Conservation (phyloP, 2,888 invertebrate genomes). For the Choreutis nemorana region DNA sequence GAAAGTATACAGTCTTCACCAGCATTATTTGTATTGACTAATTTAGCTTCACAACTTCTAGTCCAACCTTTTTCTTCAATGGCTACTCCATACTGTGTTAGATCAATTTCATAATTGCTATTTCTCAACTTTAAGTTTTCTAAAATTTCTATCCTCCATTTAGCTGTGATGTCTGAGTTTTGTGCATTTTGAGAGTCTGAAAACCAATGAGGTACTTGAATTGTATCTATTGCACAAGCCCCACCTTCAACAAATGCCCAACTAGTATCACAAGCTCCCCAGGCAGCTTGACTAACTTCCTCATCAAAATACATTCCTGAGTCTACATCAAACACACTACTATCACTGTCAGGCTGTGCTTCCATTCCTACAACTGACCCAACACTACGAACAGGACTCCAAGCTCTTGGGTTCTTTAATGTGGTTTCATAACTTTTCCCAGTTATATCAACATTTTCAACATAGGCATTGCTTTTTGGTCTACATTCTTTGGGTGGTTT, state of each 20-base stretch:
- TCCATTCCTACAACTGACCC: slow-evolving; percentile 86
- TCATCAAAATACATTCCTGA: slow-evolving; percentile 84
- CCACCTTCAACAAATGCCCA: slow-evolving; percentile 86
- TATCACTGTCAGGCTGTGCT: slow-evolving; percentile 86
- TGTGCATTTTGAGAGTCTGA: slow-evolving; percentile 66
- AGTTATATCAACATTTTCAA: slow-evolving; percentile 61
- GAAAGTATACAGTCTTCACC: slow-evolving; percentile 82
- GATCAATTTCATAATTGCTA: slow-evolving; percentile 49
- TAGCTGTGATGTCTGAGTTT: slow-evolving; percentile 72
- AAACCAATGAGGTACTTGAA: slow-evolving; percentile 81
- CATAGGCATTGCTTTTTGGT: slow-evolving; percentile 35
- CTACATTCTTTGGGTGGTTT: slow-evolving; percentile 40
- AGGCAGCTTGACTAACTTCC: slow-evolving; percentile 75
- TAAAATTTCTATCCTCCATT: slow-evolving; percentile 80
- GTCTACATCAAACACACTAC: slow-evolving; percentile 81
- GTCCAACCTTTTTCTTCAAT: slow-evolving; percentile 88
- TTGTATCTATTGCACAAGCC: slow-evolving; percentile 78
- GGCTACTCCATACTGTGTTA: slow-evolving; percentile 75
- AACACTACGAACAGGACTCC: slow-evolving; percentile 89
- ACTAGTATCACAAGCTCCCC: slow-evolving; percentile 82
- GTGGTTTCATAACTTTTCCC: slow-evolving; percentile 76
- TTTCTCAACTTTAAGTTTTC: slow-evolving; percentile 71
- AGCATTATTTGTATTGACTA: slow-evolving; percentile 59
- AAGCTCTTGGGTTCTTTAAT: slow-evolving; percentile 81
- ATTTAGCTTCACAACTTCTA: slow-evolving; percentile 81